Percentiles rank a stretch among this genome's conserved stretches.
Evolutionary conservation across 2,888 invertebrate genomes (phyloP).

Genomic region (Ypsolopha sequella): DNA sequence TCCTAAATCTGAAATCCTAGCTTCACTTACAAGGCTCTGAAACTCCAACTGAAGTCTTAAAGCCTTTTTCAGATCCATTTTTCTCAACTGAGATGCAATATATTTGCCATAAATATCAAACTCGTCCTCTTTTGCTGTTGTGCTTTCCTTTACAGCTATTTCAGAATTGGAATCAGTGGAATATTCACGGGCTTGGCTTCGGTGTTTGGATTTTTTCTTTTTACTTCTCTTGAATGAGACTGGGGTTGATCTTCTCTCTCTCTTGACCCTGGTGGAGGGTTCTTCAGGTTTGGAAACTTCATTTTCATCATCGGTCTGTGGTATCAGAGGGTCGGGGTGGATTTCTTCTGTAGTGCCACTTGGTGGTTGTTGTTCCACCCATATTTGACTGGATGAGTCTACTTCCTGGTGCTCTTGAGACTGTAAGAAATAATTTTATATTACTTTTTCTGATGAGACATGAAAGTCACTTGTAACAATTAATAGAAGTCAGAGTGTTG

Average conservation of each 20-base stretch:
- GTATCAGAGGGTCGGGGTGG: slow-evolving; percentile 35
- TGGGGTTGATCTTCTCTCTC: slow-evolving; percentile 16
- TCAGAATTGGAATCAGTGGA: slow-evolving; percentile 18
- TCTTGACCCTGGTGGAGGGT: slow-evolving; percentile 19
- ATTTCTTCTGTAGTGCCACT: slow-evolving; percentile 24
- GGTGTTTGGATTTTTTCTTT: slow-evolving; percentile 34
- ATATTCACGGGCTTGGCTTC: slow-evolving; percentile 24
- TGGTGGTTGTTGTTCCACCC: slow-evolving; percentile 32
- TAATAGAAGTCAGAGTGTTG: too few relatives aligned
- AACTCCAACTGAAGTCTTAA: slow-evolving; percentile 49
- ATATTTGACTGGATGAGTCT: slow-evolving; percentile 39
- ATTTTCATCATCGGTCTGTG: slow-evolving; percentile 35
- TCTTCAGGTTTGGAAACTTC: slow-evolving; percentile 22
- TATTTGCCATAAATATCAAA: slow-evolving; percentile 61
- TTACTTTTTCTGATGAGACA: too few relatives aligned
- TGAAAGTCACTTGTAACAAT: too few relatives aligned
- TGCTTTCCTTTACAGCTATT: slow-evolving; percentile 20
- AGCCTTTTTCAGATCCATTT: slow-evolving; percentile 46
- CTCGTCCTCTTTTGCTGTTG: slow-evolving; percentile 43
- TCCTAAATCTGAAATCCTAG: slow-evolving; percentile 36
- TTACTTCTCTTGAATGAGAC: slow-evolving; percentile 25
- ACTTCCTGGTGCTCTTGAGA: slow-evolving; percentile 31
- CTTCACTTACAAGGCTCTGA: slow-evolving; percentile 49
- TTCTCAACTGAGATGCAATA: slow-evolving; percentile 53
- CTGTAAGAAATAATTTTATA: slow-evolving; percentile 16